A percentile compares a stretch with the other conserved stretches of the same genome.
These are phyloP conservation scores for Tragulus kanchil DNA, from an alignment of 2,113 vertebrate genomes.

Conservation along the genomic window DNA sequence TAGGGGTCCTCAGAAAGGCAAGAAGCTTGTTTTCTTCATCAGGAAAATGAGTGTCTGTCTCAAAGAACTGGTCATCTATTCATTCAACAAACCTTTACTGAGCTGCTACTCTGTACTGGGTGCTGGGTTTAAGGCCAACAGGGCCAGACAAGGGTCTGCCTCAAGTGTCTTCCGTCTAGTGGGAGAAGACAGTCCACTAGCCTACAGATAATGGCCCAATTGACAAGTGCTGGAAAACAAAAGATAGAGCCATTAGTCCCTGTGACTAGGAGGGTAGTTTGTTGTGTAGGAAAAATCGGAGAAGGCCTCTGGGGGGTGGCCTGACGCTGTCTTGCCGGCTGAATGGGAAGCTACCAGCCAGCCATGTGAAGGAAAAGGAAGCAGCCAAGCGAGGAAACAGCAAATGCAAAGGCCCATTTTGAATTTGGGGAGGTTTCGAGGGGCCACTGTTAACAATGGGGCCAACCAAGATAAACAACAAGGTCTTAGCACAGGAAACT, in stretches of 20 bases:
- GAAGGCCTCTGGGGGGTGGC: neutral
- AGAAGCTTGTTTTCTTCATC: neutral
- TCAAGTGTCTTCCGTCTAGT: neutral
- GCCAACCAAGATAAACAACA: neutral
- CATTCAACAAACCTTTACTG: neutral
- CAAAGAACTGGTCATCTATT: neutral
- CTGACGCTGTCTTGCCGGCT: neutral
- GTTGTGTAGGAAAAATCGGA: neutral
- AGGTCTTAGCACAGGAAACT: neutral
- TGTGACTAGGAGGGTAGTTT: neutral
- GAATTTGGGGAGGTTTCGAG: too few relatives aligned
- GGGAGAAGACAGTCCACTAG: neutral
- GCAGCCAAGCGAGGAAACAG: neutral
- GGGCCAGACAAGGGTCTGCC: neutral
- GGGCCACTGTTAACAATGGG: neutral
- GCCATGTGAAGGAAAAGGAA: neutral
- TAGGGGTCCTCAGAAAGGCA: neutral
- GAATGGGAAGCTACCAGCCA: neutral
- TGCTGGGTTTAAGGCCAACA: neutral
- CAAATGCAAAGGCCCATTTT: neutral
- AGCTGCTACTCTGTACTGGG: neutral
- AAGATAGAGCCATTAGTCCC: neutral
- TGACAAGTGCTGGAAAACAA: neutral
- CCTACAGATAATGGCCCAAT: neutral
- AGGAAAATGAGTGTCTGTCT: neutral